Evolutionary conservation across 2,888 invertebrate species (phyloP).

Genomic region (Lithophane semibrunnea): DNA sequence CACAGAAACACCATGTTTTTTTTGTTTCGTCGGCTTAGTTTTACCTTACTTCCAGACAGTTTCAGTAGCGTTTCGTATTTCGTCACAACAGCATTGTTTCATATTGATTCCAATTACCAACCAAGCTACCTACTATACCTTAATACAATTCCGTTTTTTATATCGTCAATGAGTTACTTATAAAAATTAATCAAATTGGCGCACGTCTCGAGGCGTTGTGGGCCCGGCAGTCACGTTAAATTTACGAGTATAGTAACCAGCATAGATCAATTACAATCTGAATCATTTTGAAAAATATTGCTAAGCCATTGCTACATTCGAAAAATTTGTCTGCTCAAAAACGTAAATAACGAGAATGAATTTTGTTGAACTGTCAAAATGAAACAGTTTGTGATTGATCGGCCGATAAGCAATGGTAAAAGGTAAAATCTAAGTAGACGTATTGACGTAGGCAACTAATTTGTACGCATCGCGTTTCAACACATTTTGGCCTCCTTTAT

Average conservation of each 20-base stretch:
- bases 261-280: too few species aligned
- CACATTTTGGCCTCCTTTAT: background rate
- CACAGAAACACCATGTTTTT: background rate
- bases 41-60: background rate
- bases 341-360: too few species aligned
- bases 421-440: too few species aligned
- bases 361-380: too few species aligned
- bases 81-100: constrained; percentile 42
- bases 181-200: constrained; percentile 4
- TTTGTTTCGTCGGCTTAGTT: background rate
- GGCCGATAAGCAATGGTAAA: too few species aligned
- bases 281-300: too few species aligned
- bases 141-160: constrained; percentile 2
- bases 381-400: too few species aligned
- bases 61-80: constrained; percentile 13
- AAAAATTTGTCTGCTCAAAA: too few species aligned
- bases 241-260: background rate
- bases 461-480: background rate
- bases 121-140: background rate
- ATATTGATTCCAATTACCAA: constrained; percentile 31
- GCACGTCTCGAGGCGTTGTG: background rate
- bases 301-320: too few species aligned
- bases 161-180: constrained; percentile 14
- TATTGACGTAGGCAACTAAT: background rate
- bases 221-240: background rate